Base-by-base conservation (phyloP, 2,888 invertebrate species). In the Cactoblastis cactorum region DNA sequence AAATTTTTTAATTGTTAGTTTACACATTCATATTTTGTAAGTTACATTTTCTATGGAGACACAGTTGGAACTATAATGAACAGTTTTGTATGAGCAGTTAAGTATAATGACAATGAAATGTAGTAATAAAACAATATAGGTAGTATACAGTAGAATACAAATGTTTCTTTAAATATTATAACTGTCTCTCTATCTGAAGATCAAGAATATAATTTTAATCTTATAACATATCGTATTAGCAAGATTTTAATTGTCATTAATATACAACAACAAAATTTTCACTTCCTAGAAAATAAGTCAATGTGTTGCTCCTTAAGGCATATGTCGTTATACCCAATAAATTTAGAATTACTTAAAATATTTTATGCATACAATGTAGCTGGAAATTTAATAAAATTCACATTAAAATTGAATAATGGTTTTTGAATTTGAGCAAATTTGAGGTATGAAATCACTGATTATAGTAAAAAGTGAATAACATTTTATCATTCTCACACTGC, bases 401-500 rank as follows among this genome's bases (percentile, higher is more conserved):
- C 61, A 69, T 67, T 62, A 58, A 65, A 58, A 59, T 55, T 22
- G 43, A 58, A 64, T 57, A 62, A 46, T 63, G 79, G 78, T 76
- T 83, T 87, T 85, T 83, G 71, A 77, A 77, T 85, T 75, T 70
- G 78, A 82, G 85, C 80, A 76, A 80, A 77, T 65, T 79, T 81
- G 83, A 80, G 80, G 63, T 81, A 84, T 86, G 88, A 86, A 88
- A 88, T 89, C 89, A 89, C 87, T 72, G 61, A 61, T 59, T 56
- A 57, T 48, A n/a, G n/a, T n/a, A 58, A 52, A 43, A 63, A 54
- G 55, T 18, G 33, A 12, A 33, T 32, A 46, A 52, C 57, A 50
- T 68, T 14, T 77, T 85, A 87, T 89, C 88, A 35, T 77, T 85
- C 88, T 89, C 89, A 88, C 89, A 89, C 86, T 67, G 81, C 83